phyloP scores from a whole-genome alignment of 1,140 invertebrate genomes.

The Chironomus tepperi region DNA sequence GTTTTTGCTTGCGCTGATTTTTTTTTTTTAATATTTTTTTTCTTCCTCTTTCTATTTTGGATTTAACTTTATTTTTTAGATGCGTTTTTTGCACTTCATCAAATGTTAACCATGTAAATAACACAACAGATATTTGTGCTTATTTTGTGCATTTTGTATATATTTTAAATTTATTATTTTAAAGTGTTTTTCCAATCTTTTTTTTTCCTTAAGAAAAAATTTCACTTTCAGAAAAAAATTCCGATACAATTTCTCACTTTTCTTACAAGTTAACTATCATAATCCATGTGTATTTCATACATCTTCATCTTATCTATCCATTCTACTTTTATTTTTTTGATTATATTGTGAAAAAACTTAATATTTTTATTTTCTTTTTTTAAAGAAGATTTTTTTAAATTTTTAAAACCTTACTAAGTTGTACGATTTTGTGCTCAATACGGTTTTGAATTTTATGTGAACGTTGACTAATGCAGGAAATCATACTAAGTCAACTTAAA shows the following conservation, averaged over 20 bases:
- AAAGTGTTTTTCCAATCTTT: neutral
- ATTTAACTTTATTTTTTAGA: neutral
- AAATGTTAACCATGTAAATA: neutral
- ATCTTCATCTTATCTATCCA: too few species aligned
- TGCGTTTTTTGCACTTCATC: neutral
- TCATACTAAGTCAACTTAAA: too few species aligned
- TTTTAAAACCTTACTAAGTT: too few species aligned
- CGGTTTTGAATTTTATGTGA: too few species aligned
- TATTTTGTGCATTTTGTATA: neutral
- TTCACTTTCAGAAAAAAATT: conserved; percentile 14
- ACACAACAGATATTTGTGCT: conserved; percentile 13
- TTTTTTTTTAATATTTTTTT: neutral
- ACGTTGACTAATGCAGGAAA: too few species aligned
- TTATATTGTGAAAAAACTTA: too few species aligned
- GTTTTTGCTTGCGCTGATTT: neutral
- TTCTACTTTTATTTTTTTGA: too few species aligned
- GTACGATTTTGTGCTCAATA: too few species aligned
- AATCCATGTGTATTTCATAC: too few species aligned
- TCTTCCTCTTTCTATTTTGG: neutral
- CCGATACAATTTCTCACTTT: neutral
- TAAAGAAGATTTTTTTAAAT: too few species aligned
- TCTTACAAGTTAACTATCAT: neutral
- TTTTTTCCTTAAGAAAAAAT: neutral
- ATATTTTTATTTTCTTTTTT: too few species aligned
- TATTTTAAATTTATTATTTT: too few species aligned